Evolutionary conservation across 1,140 invertebrate genomes (phyloP).

Genomic region (Drosophila auraria): DNA sequence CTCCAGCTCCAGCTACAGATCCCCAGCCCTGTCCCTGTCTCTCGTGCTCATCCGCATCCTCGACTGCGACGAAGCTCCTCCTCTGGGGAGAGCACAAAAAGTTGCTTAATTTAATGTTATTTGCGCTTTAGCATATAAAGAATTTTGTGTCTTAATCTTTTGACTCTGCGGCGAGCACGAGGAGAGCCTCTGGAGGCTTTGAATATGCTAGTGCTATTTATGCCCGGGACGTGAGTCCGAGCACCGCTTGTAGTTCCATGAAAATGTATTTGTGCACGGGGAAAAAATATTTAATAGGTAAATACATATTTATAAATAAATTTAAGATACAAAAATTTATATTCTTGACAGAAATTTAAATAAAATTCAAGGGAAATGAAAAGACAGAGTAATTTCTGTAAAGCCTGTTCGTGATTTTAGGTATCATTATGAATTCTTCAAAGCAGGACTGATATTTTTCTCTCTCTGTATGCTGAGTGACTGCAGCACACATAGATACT

Average conservation of each 20-base stretch:
- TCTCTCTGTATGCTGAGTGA: slow-evolving; percentile 42
- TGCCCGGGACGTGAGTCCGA: slow-evolving; percentile 73
- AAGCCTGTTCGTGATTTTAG: not conserved
- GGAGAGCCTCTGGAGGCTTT: slow-evolving; percentile 67
- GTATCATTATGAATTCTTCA: not conserved
- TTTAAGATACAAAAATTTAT: not conserved
- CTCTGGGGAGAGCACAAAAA: slow-evolving; percentile 67
- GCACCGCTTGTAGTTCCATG: slow-evolving; percentile 6
- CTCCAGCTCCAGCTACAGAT: slow-evolving; percentile 13
- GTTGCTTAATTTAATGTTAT: slow-evolving; percentile 85
- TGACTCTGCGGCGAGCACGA: slow-evolving; percentile 72
- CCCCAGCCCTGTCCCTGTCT: not conserved
- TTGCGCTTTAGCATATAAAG: slow-evolving; percentile 85
- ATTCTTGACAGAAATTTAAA: not conserved
- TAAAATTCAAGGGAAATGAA: not conserved
- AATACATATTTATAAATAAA: not conserved
- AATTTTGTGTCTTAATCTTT: slow-evolving; percentile 85
- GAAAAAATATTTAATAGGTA: not conserved
- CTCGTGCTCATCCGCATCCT: slow-evolving; percentile 8
- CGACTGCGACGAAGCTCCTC: slow-evolving; percentile 36
- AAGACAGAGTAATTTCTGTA: too few species aligned
- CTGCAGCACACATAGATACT: slow-evolving; percentile 45
- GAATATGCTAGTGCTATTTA: slow-evolving; percentile 84
- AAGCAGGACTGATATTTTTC: not conserved
- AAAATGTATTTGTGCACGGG: slow-evolving; percentile 41